Percentiles rank a stretch among this genome's conserved stretches.
Evolutionary conservation across 2,888 invertebrate species (phyloP).

Genomic region (Drosophila setosimentum): DNA sequence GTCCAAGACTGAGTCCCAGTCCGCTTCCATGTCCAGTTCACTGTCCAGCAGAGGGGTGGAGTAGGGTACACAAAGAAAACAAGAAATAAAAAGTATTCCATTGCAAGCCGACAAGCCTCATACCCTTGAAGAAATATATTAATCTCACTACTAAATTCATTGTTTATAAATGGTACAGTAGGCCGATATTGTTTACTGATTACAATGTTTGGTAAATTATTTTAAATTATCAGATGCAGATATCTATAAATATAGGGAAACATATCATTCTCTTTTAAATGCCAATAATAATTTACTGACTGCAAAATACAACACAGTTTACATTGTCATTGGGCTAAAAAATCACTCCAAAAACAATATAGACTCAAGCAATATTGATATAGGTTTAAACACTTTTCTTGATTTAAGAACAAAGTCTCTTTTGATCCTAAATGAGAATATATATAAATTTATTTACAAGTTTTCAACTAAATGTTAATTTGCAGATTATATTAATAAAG

Average conservation of each 20-base stretch:
- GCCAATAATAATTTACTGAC: too few species aligned
- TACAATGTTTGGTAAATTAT: neutral
- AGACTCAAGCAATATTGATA: neutral
- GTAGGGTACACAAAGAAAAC: conserved; percentile 31
- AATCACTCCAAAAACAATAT: too few species aligned
- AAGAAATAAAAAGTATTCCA: neutral
- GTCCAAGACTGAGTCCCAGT: conserved; percentile 27
- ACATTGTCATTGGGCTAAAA: neutral
- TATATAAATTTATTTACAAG: neutral
- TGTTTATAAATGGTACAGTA: neutral
- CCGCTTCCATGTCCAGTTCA: conserved; percentile 49
- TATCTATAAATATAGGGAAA: neutral
- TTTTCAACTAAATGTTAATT: too few species aligned
- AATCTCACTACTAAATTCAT: neutral
- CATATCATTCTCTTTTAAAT: neutral
- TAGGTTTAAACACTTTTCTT: neutral
- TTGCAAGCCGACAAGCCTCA: neutral
- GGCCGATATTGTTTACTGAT: neutral
- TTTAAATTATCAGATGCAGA: neutral
- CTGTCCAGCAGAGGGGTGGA: conserved; percentile 54
- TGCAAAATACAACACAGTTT: neutral
- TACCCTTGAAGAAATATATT: neutral
- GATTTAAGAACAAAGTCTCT: neutral
- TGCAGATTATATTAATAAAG: too few species aligned
- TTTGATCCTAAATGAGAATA: neutral